A percentile compares a stretch with the other conserved stretches of the same genome.
phyloP scores from a whole-genome alignment of 2,797 vertebrate species.

The Poeciliopsis turneri region DNA sequence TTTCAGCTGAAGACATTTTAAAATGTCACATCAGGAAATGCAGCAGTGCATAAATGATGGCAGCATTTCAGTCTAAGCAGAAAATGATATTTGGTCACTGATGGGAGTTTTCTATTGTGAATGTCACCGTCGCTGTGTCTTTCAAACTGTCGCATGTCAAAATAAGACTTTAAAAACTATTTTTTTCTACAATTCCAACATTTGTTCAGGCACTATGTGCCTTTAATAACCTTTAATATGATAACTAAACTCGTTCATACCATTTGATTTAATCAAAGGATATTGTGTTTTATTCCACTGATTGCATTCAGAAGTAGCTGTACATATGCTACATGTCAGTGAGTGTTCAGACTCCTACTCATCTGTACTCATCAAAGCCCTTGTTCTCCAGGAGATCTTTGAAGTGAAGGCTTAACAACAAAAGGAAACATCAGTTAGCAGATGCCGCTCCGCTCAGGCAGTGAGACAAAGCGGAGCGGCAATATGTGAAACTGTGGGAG shows the following conservation, averaged over 20 bases:
- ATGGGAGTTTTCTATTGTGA: not conserved
- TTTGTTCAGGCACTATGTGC: not conserved
- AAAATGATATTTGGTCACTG: not conserved
- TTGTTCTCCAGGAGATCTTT: conserved; percentile 17
- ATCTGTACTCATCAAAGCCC: conserved; percentile 7
- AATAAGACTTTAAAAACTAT: not conserved
- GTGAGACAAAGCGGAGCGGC: conserved; percentile 16
- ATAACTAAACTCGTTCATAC: too few relatives aligned
- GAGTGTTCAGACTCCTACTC: not conserved
- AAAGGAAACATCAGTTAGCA: conserved; percentile 6
- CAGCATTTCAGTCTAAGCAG: not conserved
- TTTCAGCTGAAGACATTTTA: not conserved
- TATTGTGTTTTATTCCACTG: not conserved
- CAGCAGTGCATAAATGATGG: not conserved
- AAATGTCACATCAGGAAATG: not conserved
- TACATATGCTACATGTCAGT: not conserved
- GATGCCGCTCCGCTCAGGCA: conserved; percentile 20
- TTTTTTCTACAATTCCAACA: not conserved
- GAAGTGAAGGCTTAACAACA: conserved; percentile 5
- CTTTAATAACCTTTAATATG: not conserved
- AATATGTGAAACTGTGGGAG: conserved; percentile 38
- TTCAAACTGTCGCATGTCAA: not conserved
- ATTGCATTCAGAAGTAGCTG: not conserved
- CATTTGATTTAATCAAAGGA: not conserved
- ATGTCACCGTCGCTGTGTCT: not conserved